Base-by-base conservation (phyloP, 2,113 vertebrate genomes). In the Dicentrarchus labrax region DNA sequence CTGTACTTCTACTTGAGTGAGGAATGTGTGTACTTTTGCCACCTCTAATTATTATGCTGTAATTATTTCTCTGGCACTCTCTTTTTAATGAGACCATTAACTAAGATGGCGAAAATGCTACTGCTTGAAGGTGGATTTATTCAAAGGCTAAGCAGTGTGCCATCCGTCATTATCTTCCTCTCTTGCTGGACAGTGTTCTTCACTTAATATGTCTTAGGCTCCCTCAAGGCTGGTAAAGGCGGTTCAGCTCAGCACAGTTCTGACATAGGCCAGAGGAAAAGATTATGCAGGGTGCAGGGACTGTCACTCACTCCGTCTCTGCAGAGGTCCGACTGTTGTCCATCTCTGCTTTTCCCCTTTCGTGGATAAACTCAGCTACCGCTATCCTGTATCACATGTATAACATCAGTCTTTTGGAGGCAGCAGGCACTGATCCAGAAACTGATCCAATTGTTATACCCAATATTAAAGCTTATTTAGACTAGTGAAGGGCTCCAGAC, bases 191-290 rank as follows among this genome's bases (percentile, higher is more conserved):
- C 36, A 24, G 24, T 83, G 67, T 70, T 80, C 54, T 54, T 68
- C 69, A 45, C 45, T 47, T 41, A 19, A n/a, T 70, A 1, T 68
- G 71, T 69, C 68, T 72, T 3, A 4, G 57, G 16, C 56, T 79
- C 80, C 87, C 84, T 78, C 21, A 9, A 56, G 84, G 79, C 74
- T 43, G 16, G 59, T 59, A 73, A 73, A 65, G 39, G 64, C 78
- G 76, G 75, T 78, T 87, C n/a, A 70, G 84, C n/a, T 92, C 91
- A 90, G 83, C 86, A 91, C 75, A 86, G 65, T 43, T 57, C 72
- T 83, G 80, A 85, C 86, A 78, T 53, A 53, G 68, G 84, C 75
- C 60, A 67, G 53, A 64, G 71, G 78, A 86, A 10, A 45, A 24
- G 62, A 67, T 69, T 75, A 76, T 74, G 67, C 50, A 30, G 65